These are phyloP conservation scores for Zaprionus inermis DNA, from an alignment of 1,140 invertebrate genomes.

Conservation along the genomic window DNA sequence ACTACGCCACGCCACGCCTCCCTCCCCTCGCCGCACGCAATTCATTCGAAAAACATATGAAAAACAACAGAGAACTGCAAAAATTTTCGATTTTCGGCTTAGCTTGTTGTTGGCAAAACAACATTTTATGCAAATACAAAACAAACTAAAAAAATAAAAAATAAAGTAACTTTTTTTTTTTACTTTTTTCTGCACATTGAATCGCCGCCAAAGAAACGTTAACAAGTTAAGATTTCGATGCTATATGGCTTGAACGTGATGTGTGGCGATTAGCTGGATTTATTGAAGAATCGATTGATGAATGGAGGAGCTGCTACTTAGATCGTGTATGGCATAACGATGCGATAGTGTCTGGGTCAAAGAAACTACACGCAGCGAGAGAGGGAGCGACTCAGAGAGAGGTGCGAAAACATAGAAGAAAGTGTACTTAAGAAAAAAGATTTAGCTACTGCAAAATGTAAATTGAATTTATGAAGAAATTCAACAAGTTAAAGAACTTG, in stretches of 20 bases:
- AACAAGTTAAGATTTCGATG: conserved; percentile 43
- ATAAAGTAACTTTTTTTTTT: background rate
- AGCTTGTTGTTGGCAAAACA: conserved; percentile 13
- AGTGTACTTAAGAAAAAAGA: background rate
- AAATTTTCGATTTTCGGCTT: conserved; percentile 20
- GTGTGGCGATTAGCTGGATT: conserved; percentile 48
- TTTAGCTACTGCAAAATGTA: conserved; percentile 6
- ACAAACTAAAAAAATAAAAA: background rate
- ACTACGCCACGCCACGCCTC: conserved; percentile 17
- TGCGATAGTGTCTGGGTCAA: conserved; percentile 10
- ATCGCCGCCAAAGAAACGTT: conserved; percentile 24
- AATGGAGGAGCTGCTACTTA: conserved; percentile 19
- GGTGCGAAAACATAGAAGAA: background rate
- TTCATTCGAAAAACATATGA: conserved; percentile 34
- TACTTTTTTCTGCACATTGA: background rate
- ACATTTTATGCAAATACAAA: background rate
- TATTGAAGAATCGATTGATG: conserved; percentile 49
- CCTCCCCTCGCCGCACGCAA: conserved; percentile 7
- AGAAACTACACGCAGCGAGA: background rate
- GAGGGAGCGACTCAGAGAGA: background rate
- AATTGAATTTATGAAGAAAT: conserved; percentile 29
- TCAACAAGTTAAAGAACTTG: conserved; percentile 37
- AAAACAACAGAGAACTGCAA: conserved; percentile 40
- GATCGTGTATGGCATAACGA: conserved; percentile 41
- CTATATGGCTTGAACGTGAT: conserved; percentile 32